These are phyloP conservation scores for Propithecus perrieri DNA, from an alignment of 2,797 vertebrate genomes.

Conservation along the genomic window DNA sequence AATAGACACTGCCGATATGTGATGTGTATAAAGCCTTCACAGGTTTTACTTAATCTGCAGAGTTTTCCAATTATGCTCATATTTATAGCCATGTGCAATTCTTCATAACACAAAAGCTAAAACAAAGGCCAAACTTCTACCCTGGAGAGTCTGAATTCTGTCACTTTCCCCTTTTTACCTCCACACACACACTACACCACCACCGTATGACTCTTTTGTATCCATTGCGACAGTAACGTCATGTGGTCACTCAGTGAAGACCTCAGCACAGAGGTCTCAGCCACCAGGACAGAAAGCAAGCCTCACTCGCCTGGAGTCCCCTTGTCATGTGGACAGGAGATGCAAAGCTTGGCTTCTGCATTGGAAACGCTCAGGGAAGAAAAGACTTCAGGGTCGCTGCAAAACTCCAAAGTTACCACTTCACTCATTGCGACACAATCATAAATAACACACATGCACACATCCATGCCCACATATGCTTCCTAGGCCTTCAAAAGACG, in stretches of 20 bases:
- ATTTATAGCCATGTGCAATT: conserved; percentile 31
- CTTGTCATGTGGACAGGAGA: neutral
- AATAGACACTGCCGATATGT: conserved; percentile 61
- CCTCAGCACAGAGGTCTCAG: neutral
- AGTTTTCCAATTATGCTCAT: conserved; percentile 43
- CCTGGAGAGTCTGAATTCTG: neutral
- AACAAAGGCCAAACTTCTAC: conserved; percentile 46
- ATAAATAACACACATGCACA: neutral
- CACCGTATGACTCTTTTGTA: neutral
- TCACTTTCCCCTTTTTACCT: neutral
- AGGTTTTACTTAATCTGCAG: conserved; percentile 69
- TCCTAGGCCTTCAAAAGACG: neutral
- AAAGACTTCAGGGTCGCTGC: neutral
- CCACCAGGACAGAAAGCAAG: neutral
- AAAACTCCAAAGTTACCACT: neutral
- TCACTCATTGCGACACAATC: neutral
- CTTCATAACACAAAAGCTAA: conserved; percentile 31
- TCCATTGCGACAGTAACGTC: neutral
- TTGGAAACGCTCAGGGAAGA: neutral
- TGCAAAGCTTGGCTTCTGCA: neutral
- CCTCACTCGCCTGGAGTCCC: neutral
- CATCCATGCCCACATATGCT: neutral
- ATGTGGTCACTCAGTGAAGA: neutral
- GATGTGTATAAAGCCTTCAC: conserved; percentile 61
- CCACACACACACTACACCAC: neutral